phyloP scores from a whole-genome alignment of 2,113 vertebrate species.

The Mobula hypostoma region DNA sequence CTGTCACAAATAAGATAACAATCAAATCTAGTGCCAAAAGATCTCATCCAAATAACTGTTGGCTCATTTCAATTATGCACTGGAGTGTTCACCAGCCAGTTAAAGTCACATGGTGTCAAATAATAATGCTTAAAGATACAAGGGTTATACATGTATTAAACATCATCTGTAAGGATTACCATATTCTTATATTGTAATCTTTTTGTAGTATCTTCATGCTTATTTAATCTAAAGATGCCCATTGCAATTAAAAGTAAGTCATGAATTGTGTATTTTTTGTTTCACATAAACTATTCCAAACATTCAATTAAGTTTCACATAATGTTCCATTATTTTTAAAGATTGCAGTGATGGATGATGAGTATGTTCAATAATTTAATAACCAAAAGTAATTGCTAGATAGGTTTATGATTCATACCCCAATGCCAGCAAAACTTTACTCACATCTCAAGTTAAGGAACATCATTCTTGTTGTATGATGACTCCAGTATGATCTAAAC shows the following conservation, averaged over 20 bases:
- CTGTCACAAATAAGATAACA: neutral
- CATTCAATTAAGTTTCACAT: neutral
- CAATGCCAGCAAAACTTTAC: neutral
- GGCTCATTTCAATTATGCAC: neutral
- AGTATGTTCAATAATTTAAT: neutral
- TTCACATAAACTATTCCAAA: neutral
- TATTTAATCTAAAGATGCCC: neutral
- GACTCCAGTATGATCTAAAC: neutral
- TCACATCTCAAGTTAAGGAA: neutral
- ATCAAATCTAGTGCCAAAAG: neutral
- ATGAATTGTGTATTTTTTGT: neutral
- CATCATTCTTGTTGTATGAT: neutral
- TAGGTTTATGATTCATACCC: neutral
- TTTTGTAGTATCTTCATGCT: neutral
- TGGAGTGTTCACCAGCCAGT: neutral
- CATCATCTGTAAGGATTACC: neutral
- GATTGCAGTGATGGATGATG: neutral
- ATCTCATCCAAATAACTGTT: neutral
- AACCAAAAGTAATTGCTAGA: neutral
- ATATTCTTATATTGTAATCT: neutral
- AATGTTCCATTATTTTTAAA: neutral
- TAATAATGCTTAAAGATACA: neutral
- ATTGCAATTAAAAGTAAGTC: neutral
- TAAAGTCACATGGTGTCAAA: neutral
- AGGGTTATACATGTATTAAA: neutral